These are phyloP conservation scores for Cephus rjabovi DNA, from an alignment of 2,888 invertebrate genomes.

Conservation along the genomic window DNA sequence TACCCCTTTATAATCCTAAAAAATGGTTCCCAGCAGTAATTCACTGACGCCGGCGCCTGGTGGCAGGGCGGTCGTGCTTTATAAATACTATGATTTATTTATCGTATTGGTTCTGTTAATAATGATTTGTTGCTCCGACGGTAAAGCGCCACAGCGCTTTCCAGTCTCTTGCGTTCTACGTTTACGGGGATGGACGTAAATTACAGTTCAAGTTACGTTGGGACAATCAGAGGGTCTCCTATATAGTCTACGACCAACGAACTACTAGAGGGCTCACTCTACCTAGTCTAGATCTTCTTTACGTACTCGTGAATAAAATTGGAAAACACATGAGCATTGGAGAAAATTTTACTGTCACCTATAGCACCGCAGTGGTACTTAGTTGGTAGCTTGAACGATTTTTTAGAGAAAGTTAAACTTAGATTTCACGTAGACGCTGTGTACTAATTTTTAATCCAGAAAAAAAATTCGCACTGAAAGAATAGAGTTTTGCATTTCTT, in stretches of 20 bases:
- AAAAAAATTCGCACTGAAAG: background rate
- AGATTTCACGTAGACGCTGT: background rate
- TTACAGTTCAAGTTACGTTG: background rate
- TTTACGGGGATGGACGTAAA: background rate
- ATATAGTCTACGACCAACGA: background rate
- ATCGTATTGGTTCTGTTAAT: conserved; percentile 43
- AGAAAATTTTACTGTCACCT: background rate
- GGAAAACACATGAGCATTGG: background rate
- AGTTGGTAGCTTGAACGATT: background rate
- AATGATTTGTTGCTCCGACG: conserved; percentile 39
- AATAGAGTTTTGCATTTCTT: background rate
- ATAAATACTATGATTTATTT: conserved; percentile 48
- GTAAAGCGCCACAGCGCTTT: background rate
- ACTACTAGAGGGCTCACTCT: background rate
- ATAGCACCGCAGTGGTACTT: too few relatives aligned
- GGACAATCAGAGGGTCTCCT: background rate
- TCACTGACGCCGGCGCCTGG: conserved; percentile 26
- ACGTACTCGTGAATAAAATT: background rate
- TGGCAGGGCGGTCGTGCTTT: conserved; percentile 34
- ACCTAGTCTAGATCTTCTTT: background rate
- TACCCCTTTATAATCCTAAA: conserved; percentile 46
- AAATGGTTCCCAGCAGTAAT: conserved; percentile 44
- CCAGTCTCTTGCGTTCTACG: background rate
- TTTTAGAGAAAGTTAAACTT: background rate
- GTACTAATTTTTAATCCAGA: background rate